Evolutionary conservation across 2,113 vertebrate species (phyloP).

Genomic region (Phrynosoma platyrhinos): DNA sequence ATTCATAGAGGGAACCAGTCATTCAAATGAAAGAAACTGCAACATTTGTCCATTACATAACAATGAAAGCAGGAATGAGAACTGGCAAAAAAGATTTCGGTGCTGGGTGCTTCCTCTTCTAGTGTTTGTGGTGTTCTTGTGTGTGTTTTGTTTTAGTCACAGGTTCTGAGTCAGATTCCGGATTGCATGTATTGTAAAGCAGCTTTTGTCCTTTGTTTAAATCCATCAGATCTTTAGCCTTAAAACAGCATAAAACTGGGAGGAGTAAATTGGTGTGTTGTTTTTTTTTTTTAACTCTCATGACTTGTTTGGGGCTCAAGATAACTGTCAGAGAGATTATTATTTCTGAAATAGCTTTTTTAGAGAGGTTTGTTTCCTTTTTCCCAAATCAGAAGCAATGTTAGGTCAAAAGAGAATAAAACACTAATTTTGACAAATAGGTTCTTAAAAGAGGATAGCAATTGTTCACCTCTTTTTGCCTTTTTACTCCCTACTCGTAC

Average conservation of each 20-base stretch:
- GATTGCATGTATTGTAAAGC: constrained; percentile 66
- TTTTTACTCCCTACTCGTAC: too few species aligned
- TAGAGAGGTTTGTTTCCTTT: constrained; percentile 61
- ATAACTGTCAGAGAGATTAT: constrained; percentile 11
- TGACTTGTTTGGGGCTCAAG: constrained; percentile 45
- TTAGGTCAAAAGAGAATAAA: constrained; percentile 65
- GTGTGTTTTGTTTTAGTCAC: constrained; percentile 72
- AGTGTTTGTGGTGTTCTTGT: neutral
- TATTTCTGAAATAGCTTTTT: constrained; percentile 49
- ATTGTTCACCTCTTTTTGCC: too few species aligned
- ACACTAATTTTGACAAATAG: constrained; percentile 43
- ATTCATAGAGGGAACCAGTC: neutral
- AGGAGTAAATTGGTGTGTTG: constrained; percentile 33
- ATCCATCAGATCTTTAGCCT: constrained; percentile 67
- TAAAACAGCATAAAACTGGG: constrained; percentile 54
- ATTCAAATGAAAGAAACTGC: constrained; percentile 15
- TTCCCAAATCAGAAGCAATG: constrained; percentile 73
- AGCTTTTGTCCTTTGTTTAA: constrained; percentile 66
- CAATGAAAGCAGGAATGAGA: constrained; percentile 75
- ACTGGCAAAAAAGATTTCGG: constrained; percentile 60
- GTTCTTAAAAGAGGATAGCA: constrained; percentile 43
- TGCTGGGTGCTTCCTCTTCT: constrained; percentile 80
- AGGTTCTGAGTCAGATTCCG: constrained; percentile 65
- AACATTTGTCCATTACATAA: constrained; percentile 57
- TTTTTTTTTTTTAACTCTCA: constrained; percentile 26